phyloP scores from a whole-genome alignment of 2,113 vertebrate species.

The Hyla sarda region DNA sequence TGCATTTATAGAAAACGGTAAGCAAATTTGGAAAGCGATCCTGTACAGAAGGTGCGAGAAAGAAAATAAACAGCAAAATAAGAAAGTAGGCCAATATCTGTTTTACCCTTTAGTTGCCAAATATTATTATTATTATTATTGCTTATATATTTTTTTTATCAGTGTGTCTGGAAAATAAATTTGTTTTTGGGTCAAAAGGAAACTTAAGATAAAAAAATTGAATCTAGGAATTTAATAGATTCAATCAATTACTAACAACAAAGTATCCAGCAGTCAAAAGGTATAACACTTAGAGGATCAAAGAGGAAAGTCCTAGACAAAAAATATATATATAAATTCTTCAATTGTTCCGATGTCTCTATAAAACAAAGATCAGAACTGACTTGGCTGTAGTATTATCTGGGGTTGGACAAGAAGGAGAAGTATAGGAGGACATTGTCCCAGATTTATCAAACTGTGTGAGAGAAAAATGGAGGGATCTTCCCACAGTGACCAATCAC shows the following conservation, averaged over 20 bases:
- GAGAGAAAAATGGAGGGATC: too few relatives aligned
- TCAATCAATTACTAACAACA: slow-evolving; percentile 3
- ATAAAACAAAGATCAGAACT: neutral
- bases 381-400: neutral
- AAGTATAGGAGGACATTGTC: too few relatives aligned
- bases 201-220: slow-evolving; percentile 6
- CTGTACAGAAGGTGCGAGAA: slow-evolving; percentile 21
- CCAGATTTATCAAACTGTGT: too few relatives aligned
- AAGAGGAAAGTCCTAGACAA: neutral
- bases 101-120: slow-evolving; percentile 13
- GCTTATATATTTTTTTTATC: neutral
- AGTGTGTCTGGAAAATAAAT: neutral
- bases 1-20: slow-evolving; percentile 65
- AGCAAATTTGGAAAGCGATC: slow-evolving; percentile 61
- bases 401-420: neutral
- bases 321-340: too few relatives aligned
- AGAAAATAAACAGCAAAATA: slow-evolving; percentile 20
- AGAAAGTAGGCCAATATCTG: neutral
- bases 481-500: too few relatives aligned
- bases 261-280: neutral
- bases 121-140: neutral
- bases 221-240: neutral
- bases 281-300: neutral
- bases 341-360: neutral
- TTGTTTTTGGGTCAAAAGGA: neutral